Evolutionary conservation across 1,140 invertebrate genomes (phyloP).

Genomic region (Solenopsis invicta): DNA sequence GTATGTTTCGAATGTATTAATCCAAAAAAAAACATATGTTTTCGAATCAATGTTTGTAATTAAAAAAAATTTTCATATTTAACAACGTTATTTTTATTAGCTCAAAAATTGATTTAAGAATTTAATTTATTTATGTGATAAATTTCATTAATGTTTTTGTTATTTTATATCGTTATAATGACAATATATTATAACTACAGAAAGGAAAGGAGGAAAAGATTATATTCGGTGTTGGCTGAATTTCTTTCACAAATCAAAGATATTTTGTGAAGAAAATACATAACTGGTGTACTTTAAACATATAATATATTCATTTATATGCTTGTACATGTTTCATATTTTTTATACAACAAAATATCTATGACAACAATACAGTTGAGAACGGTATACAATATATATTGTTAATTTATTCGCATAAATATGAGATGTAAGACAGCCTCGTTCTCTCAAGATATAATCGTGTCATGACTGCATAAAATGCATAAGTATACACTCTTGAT

Average conservation of each 20-base stretch:
- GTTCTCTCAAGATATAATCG: conserved; percentile 77
- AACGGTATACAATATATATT: conserved; percentile 83
- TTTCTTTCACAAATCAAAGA: background rate
- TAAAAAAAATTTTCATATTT: too few relatives aligned
- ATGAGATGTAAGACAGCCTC: conserved; percentile 80
- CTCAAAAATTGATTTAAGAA: too few relatives aligned
- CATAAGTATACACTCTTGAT: conserved; percentile 75
- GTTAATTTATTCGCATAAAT: conserved; percentile 75
- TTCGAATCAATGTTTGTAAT: too few relatives aligned
- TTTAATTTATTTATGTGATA: too few relatives aligned
- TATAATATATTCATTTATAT: conserved; percentile 86
- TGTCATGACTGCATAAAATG: conserved; percentile 82
- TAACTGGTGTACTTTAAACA: conserved; percentile 82
- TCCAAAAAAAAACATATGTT: too few relatives aligned
- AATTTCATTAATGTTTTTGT: background rate
- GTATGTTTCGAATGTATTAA: too few relatives aligned
- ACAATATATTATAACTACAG: background rate
- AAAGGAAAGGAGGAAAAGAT: background rate
- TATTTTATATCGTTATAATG: background rate
- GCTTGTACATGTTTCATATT: conserved; percentile 83
- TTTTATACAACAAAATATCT: conserved; percentile 86
- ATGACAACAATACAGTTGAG: conserved; percentile 83
- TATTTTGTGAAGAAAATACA: background rate
- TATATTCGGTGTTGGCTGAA: background rate
- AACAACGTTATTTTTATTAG: too few relatives aligned